Evolutionary conservation across 2,888 invertebrate genomes (phyloP).

Genomic region (Coecobrya sp.): DNA sequence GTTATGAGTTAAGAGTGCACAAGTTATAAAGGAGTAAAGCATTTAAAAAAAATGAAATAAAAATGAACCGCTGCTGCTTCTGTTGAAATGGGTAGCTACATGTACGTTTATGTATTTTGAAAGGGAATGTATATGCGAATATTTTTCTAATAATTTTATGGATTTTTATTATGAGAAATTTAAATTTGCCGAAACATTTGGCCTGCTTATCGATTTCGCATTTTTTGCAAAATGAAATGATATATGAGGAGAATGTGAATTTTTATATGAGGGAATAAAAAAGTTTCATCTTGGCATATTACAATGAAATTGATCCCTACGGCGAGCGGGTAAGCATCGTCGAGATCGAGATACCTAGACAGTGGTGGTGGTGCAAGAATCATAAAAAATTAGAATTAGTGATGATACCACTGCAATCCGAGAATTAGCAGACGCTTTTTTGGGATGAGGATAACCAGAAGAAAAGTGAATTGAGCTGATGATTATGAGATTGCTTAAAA

Average conservation of each 20-base stretch:
- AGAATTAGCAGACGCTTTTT: too few relatives aligned
- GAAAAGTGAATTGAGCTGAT: too few relatives aligned
- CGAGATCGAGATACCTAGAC: too few relatives aligned
- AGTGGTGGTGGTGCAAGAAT: too few relatives aligned
- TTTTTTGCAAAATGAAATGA: constrained; percentile 11
- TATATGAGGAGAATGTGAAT: not conserved
- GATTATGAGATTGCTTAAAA: too few relatives aligned
- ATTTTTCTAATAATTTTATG: constrained; percentile 4
- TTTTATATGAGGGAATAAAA: not conserved
- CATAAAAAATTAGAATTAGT: too few relatives aligned
- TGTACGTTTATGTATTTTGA: too few relatives aligned
- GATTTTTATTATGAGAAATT: constrained; percentile 1
- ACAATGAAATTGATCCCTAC: not conserved
- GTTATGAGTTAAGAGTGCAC: not conserved
- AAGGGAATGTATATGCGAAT: not conserved
- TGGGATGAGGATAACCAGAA: too few relatives aligned
- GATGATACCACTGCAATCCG: too few relatives aligned
- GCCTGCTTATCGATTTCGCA: constrained; percentile 3
- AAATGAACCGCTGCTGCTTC: too few relatives aligned
- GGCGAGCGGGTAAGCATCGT: not conserved
- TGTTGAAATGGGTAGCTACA: not conserved
- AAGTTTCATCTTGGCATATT: not conserved
- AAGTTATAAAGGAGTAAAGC: not conserved
- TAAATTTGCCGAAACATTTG: not conserved
- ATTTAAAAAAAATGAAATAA: not conserved